Evolutionary conservation across 23 tunicate species (phyloP).

Genomic region (Aplidium turbinatum): DNA sequence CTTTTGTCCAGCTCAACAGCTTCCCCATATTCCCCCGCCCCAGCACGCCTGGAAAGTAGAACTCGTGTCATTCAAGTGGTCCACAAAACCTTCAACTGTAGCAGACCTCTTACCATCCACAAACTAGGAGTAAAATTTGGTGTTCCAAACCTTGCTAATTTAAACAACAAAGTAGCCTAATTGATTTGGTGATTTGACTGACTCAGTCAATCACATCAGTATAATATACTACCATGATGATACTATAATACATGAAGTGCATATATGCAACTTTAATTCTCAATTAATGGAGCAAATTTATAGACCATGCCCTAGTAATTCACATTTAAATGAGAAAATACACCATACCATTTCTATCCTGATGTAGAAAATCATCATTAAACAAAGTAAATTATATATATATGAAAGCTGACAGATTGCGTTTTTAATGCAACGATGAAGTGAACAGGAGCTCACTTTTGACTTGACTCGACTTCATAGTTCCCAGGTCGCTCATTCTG

Average conservation of each 20-base stretch:
- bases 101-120: too few relatives aligned
- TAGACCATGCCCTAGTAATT: too few relatives aligned
- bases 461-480: slow-evolving; percentile 57
- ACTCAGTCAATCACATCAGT: too few relatives aligned
- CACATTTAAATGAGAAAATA: too few relatives aligned
- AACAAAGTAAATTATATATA: too few relatives aligned
- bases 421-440: too few relatives aligned
- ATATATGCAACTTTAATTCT: neutral
- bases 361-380: neutral
- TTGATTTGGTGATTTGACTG: neutral
- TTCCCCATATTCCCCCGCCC: slow-evolving; percentile 97
- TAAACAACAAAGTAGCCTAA: neutral
- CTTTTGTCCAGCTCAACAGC: slow-evolving; percentile 72
- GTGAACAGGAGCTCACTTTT: slow-evolving; percentile 40
- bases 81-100: neutral
- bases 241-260: too few relatives aligned
- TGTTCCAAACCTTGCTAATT: too few relatives aligned
- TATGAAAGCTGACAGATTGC: too few relatives aligned
- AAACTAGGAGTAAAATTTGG: too few relatives aligned
- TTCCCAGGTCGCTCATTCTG: slow-evolving; percentile 55
- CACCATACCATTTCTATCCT: too few relatives aligned
- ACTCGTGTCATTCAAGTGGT: neutral
- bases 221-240: too few relatives aligned
- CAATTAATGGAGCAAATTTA: neutral
- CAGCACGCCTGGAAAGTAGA: slow-evolving; percentile 66